Conservation (phyloP, 2,797 vertebrate species). For the Sparidentex hasta region DNA sequence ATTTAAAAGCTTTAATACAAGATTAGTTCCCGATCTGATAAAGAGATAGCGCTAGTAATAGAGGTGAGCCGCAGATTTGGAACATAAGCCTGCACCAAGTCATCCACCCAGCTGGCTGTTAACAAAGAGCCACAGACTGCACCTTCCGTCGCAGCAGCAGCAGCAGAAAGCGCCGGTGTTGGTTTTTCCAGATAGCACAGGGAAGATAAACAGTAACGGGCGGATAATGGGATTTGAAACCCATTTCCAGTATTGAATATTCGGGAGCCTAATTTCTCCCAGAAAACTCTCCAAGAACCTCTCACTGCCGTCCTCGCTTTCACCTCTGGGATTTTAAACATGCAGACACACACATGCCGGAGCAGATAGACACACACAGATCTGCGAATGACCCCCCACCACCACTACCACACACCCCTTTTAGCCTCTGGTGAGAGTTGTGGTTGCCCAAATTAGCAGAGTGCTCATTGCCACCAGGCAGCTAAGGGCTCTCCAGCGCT, state of each 20-base stretch:
- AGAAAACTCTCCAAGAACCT: neutral
- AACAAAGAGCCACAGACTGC: conserved; percentile 26
- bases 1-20: conserved; percentile 33
- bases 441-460: conserved; percentile 71
- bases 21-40: conserved; percentile 34
- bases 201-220: conserved; percentile 30
- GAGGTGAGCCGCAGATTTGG: conserved; percentile 33
- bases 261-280: conserved; percentile 3
- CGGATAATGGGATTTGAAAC: conserved; percentile 40
- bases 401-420: too few relatives aligned
- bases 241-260: conserved; percentile 36
- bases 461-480: conserved; percentile 29
- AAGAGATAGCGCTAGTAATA: conserved; percentile 17
- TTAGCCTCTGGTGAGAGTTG: conserved; percentile 54
- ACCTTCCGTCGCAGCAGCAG: neutral
- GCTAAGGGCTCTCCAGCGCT: conserved; percentile 7
- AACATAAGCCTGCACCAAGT: conserved; percentile 21
- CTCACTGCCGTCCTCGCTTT: conserved; percentile 36
- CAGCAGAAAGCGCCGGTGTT: conserved; percentile 35
- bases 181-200: conserved; percentile 49
- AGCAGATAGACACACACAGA: conserved; percentile 35
- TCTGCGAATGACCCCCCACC: conserved; percentile 37
- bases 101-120: conserved; percentile 42
- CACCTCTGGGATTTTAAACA: conserved; percentile 59
- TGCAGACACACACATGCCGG: conserved; percentile 52